Evolutionary conservation across 2,113 vertebrate species (phyloP).

Genomic region (Callaeas wilsoni): DNA sequence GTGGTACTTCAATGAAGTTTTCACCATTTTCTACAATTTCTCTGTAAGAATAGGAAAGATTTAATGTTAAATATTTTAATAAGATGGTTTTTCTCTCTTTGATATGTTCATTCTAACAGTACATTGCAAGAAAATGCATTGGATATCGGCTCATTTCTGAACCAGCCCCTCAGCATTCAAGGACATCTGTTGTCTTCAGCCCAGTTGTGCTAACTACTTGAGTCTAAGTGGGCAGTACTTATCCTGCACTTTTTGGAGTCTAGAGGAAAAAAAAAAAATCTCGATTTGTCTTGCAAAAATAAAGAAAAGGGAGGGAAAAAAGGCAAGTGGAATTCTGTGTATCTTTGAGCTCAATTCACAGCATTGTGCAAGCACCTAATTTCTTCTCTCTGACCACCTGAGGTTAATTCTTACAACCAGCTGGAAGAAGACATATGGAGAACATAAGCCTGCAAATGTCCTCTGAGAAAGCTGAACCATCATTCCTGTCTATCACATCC

Average conservation of each 20-base stretch:
- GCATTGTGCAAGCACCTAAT: neutral
- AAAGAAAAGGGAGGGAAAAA: neutral
- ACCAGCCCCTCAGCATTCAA: neutral
- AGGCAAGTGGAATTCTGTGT: neutral
- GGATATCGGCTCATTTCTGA: neutral
- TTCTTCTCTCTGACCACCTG: neutral
- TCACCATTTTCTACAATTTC: slow-evolving; percentile 71
- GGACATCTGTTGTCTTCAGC: neutral
- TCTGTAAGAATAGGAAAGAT: slow-evolving; percentile 56
- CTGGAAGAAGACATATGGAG: neutral
- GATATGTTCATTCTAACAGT: neutral
- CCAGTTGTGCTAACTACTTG: neutral
- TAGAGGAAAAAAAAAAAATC: neutral
- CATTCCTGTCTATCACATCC: accelerated
- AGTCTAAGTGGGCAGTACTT: neutral
- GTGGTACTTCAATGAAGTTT: slow-evolving; percentile 77
- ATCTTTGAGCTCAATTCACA: neutral
- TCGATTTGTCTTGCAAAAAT: neutral
- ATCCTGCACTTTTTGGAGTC: neutral
- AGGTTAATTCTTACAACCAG: neutral
- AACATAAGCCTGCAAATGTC: neutral
- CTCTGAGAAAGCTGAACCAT: neutral
- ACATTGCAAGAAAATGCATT: neutral
- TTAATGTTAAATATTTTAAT: neutral
- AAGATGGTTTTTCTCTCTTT: neutral